Percentiles rank a stretch among this genome's conserved stretches.
These are phyloP conservation scores for Synergus japonicus DNA, from an alignment of 2,888 invertebrate species.

Conservation along the genomic window DNA sequence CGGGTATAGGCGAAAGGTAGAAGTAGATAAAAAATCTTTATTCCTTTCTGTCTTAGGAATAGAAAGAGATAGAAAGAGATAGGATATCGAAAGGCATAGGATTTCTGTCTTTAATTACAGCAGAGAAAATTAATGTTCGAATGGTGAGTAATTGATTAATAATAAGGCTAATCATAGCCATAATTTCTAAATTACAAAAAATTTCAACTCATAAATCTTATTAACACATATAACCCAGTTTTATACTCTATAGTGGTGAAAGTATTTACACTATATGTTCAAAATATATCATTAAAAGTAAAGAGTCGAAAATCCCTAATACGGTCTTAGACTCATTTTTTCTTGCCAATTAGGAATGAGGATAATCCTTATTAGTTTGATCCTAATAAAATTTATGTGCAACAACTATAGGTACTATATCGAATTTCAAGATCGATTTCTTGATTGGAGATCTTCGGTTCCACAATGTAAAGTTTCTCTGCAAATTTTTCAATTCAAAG, in stretches of 20 bases:
- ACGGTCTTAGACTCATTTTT: not conserved
- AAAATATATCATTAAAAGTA: not conserved
- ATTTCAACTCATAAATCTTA: not conserved
- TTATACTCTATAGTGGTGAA: not conserved
- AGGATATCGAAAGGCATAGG: too few relatives aligned
- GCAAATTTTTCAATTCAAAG: slow-evolving; percentile 11
- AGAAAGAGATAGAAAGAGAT: too few relatives aligned
- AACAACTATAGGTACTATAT: not conserved
- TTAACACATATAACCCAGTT: not conserved
- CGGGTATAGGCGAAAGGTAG: too few relatives aligned
- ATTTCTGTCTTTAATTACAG: too few relatives aligned
- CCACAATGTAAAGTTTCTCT: slow-evolving; percentile 7
- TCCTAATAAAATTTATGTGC: not conserved
- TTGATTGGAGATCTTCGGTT: too few relatives aligned
- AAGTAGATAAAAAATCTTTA: too few relatives aligned
- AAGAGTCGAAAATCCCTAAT: not conserved
- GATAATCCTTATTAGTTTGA: not conserved
- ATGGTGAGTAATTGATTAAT: too few relatives aligned
- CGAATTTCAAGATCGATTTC: too few relatives aligned
- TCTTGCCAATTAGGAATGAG: not conserved
- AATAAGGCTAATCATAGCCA: not conserved
- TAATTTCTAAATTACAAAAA: slow-evolving; percentile 15
- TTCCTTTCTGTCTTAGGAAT: too few relatives aligned
- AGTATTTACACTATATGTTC: not conserved
- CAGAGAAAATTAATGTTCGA: too few relatives aligned